Percentiles rank a stretch among this genome's conserved stretches.
phyloP scores from a whole-genome alignment of 2,888 invertebrate species.

The Schizotus pectinicornis region DNA sequence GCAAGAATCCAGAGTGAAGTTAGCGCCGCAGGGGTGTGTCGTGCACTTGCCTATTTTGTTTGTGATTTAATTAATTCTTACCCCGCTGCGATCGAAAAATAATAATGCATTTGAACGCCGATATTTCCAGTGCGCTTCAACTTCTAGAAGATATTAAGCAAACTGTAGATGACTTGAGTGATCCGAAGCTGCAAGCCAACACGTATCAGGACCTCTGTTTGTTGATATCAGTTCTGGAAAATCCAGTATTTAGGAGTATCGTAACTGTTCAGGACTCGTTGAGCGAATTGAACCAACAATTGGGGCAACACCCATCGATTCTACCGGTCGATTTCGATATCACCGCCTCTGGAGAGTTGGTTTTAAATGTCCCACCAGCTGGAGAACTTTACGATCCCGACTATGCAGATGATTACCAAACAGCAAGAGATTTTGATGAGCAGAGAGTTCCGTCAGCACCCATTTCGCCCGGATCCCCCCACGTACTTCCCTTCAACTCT shows the following conservation, averaged over 20 bases:
- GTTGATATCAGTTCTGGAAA: slow-evolving; percentile 82
- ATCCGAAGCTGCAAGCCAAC: slow-evolving; percentile 77
- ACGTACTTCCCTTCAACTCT: slow-evolving; percentile 77
- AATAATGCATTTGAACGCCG: slow-evolving; percentile 67
- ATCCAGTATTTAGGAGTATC: slow-evolving; percentile 89
- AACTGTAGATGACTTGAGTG: slow-evolving; percentile 83
- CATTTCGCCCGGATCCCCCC: slow-evolving; percentile 72
- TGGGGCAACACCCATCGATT: slow-evolving; percentile 90
- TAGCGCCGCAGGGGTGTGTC: slow-evolving; percentile 17
- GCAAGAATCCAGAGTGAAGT: background rate
- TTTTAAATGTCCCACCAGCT: slow-evolving; percentile 68
- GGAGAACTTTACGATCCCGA: slow-evolving; percentile 65
- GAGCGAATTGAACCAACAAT: slow-evolving; percentile 83
- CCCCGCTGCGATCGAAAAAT: too few relatives aligned
- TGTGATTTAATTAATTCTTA: background rate
- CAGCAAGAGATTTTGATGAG: slow-evolving; percentile 71
- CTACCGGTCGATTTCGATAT: slow-evolving; percentile 94
- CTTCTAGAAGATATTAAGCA: slow-evolving; percentile 88
- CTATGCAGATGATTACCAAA: slow-evolving; percentile 58
- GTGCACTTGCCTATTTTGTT: background rate
- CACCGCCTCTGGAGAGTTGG: slow-evolving; percentile 73
- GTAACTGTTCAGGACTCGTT: slow-evolving; percentile 92
- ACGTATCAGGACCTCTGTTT: slow-evolving; percentile 82
- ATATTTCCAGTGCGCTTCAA: slow-evolving; percentile 89
- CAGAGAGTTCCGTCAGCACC: slow-evolving; percentile 80